phyloP scores from a whole-genome alignment of 2,888 invertebrate species.

The Megamerina dolium region DNA sequence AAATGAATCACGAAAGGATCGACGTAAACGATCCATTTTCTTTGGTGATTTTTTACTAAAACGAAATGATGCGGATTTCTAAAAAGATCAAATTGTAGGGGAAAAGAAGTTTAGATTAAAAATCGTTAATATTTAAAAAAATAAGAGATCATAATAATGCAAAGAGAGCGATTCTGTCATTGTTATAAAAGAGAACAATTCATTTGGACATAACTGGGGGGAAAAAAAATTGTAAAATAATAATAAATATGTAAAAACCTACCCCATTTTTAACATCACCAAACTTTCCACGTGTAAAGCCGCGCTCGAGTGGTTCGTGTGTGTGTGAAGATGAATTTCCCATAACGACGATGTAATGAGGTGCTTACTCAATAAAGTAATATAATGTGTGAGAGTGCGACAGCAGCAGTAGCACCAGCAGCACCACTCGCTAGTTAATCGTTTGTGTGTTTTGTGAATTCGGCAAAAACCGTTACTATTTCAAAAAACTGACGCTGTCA shows the following conservation, averaged over 20 bases:
- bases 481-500: too few species aligned
- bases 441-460: too few species aligned
- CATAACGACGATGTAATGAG: too few species aligned
- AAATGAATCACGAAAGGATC: conserved; percentile 90
- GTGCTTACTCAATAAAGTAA: too few species aligned
- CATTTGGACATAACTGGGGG: conserved; percentile 7
- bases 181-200: neutral
- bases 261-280: conserved; percentile 51
- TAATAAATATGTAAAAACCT: conserved; percentile 30
- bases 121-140: neutral
- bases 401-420: too few species aligned
- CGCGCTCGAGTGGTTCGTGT: conserved; percentile 74
- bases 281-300: conserved; percentile 51
- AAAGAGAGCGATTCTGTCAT: too few species aligned
- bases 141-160: too few species aligned
- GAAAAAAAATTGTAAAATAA: conserved; percentile 3
- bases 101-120: neutral
- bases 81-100: conserved; percentile 16
- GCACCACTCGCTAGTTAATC: too few species aligned
- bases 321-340: conserved; percentile 78
- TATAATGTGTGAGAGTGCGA: too few species aligned
- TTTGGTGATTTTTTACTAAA: conserved; percentile 61
- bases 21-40: conserved; percentile 82
- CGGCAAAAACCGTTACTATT: too few species aligned
- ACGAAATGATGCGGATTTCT: conserved; percentile 56